These are phyloP conservation scores for Strongylocentrotus purpuratus DNA, from an alignment of 35 echinoderm and acorn worm genomes.

Conservation along the genomic window DNA sequence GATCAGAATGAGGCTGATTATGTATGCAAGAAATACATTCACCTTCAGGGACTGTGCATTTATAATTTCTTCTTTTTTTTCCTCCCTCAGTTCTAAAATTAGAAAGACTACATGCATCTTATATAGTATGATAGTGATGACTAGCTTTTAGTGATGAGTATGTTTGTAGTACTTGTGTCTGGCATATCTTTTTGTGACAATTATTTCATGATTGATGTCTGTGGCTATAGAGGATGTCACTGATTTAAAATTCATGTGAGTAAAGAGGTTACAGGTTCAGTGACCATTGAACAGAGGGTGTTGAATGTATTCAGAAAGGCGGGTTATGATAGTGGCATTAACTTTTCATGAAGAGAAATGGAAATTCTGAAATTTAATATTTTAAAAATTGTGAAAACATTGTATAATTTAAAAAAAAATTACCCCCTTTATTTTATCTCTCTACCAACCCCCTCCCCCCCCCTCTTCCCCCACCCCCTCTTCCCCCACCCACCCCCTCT, in stretches of 20 bases:
- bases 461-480: too few species aligned
- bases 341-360: too few species aligned
- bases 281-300: not conserved
- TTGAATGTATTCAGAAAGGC: too few species aligned
- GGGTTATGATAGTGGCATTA: too few species aligned
- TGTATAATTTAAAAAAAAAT: too few species aligned
- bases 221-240: not conserved
- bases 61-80: not conserved
- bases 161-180: not conserved
- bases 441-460: too few species aligned
- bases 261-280: not conserved
- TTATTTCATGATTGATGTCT: not conserved
- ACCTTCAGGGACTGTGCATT: not conserved
- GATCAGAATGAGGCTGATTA: not conserved
- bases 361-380: too few species aligned
- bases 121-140: not conserved
- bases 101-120: not conserved
- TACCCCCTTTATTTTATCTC: too few species aligned
- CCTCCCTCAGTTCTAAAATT: not conserved
- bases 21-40: not conserved
- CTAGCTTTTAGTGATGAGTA: not conserved
- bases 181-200: not conserved
- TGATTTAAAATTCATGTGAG: not conserved
- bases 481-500: too few species aligned
- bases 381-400: too few species aligned